phyloP scores from a whole-genome alignment of 2,113 vertebrate species.

The Aegotheles bennettii region DNA sequence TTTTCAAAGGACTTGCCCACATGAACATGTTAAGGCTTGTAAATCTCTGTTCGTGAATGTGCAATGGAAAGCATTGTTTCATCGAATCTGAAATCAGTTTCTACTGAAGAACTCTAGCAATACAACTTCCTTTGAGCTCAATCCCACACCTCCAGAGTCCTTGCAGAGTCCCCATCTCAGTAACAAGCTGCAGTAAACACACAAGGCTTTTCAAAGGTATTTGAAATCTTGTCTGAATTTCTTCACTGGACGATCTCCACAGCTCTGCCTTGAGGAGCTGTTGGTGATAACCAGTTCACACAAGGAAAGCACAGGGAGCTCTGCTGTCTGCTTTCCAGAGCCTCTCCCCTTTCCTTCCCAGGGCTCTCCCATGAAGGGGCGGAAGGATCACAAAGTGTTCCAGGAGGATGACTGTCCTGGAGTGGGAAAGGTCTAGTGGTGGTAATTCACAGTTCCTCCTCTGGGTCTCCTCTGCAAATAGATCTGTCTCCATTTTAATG shows the following conservation, averaged over 20 bases:
- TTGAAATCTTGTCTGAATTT: neutral
- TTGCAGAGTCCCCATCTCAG: neutral
- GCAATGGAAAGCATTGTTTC: neutral
- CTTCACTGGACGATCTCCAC: fast-evolving
- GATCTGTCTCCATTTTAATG: neutral
- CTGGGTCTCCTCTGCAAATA: neutral
- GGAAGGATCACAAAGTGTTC: neutral
- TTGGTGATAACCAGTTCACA: neutral
- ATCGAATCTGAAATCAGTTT: neutral
- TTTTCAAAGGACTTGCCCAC: neutral
- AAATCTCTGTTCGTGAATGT: neutral
- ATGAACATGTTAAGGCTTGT: neutral
- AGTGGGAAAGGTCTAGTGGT: neutral
- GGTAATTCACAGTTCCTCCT: neutral
- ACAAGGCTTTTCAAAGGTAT: neutral
- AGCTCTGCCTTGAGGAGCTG: neutral
- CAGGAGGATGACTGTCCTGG: neutral
- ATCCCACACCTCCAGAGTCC: neutral
- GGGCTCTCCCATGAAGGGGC: neutral
- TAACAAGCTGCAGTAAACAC: neutral
- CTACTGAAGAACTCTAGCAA: neutral
- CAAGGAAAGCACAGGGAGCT: neutral
- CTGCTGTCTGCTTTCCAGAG: neutral
- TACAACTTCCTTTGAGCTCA: neutral
- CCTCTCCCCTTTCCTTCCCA: neutral